phyloP scores from a whole-genome alignment of 2,888 invertebrate species.

The Hylaea fasciaria region DNA sequence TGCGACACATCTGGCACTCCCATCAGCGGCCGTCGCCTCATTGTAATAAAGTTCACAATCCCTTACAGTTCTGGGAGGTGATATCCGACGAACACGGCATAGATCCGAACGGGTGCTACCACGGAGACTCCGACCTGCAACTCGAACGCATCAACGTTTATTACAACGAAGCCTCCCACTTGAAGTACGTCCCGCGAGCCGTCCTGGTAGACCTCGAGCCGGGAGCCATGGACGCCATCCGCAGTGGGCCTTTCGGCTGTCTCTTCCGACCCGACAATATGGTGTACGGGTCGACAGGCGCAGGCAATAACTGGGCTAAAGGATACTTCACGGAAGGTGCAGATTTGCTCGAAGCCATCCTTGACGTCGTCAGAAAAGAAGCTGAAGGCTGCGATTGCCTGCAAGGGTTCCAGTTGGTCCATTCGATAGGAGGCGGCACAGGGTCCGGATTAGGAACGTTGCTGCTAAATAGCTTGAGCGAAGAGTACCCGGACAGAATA shows the following conservation, averaged over 20 bases:
- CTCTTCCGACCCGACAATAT: constrained; percentile 90
- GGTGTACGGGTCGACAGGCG: constrained; percentile 85
- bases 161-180: constrained; percentile 86
- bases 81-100: constrained; percentile 92
- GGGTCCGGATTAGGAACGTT: constrained; percentile 90
- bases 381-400: constrained; percentile 88
- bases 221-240: constrained; percentile 86
- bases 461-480: constrained; percentile 87
- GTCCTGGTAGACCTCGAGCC: constrained; percentile 73
- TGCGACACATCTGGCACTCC: too few species aligned
- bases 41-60: constrained; percentile 7
- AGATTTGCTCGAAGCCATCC: constrained; percentile 85
- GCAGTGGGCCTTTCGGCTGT: constrained; percentile 86
- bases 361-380: constrained; percentile 85
- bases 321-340: constrained; percentile 89
- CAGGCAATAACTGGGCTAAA: constrained; percentile 86
- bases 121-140: constrained; percentile 89
- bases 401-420: constrained; percentile 86
- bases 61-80: constrained; percentile 91
- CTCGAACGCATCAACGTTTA: constrained; percentile 90
- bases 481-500: constrained; percentile 90
- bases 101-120: constrained; percentile 82
- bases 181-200: constrained; percentile 72
- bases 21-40: background rate
- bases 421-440: constrained; percentile 90